Evolutionary conservation across 2,113 vertebrate species (phyloP).

Genomic region (Panthera tigris): DNA sequence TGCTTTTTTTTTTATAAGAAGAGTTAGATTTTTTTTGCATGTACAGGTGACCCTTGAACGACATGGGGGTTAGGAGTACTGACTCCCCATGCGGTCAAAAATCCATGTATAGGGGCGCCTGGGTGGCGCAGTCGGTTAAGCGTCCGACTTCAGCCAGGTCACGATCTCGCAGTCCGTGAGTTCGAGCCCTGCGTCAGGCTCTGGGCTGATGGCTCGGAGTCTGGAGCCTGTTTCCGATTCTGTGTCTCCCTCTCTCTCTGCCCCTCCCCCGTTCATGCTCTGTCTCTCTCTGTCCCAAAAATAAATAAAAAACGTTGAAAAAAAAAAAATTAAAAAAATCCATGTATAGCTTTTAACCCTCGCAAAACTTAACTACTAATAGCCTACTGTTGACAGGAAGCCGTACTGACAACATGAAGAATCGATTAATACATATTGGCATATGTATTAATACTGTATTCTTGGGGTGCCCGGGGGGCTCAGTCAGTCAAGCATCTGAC

Average conservation of each 20-base stretch:
- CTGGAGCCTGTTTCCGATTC: too few species aligned
- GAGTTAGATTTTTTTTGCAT: neutral
- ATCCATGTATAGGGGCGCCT: neutral
- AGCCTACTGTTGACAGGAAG: neutral
- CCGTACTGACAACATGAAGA: neutral
- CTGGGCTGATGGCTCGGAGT: too few species aligned
- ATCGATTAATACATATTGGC: neutral
- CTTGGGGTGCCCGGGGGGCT: too few species aligned
- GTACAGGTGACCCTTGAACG: neutral
- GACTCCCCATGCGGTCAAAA: neutral
- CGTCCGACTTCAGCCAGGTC: too few species aligned
- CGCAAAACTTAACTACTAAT: neutral
- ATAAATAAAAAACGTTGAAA: too few species aligned
- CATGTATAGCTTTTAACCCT: neutral
- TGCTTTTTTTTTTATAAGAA: neutral
- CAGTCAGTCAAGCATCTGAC: too few species aligned
- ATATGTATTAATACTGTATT: neutral
- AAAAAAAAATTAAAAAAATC: neutral
- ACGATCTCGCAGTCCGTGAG: too few species aligned
- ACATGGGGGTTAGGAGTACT: neutral
- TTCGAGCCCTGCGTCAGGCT: too few species aligned
- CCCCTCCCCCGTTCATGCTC: too few species aligned
- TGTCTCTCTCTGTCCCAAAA: too few species aligned
- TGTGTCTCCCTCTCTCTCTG: too few species aligned
- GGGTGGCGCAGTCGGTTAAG: too few species aligned